A percentile compares a stretch with the other conserved stretches of the same genome.
Conservation (phyloP, 2,797 vertebrate genomes). For the Cossypha heuglini region DNA sequence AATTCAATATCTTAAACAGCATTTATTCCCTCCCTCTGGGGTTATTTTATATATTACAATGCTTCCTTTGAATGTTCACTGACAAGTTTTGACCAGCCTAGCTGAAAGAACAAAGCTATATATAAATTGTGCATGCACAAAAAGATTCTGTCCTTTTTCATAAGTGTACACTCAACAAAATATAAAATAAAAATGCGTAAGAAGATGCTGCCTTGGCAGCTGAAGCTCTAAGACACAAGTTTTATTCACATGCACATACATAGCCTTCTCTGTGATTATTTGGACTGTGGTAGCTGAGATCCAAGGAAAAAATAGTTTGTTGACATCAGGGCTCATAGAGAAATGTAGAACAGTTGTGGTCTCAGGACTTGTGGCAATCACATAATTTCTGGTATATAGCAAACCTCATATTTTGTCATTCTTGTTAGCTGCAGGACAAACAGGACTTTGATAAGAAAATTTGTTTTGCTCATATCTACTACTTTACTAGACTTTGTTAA, state of each 20-base stretch:
- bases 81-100: conserved; percentile 17
- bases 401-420: not conserved
- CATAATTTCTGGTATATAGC: not conserved
- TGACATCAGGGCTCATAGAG: not conserved
- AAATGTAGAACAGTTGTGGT: not conserved
- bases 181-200: not conserved
- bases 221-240: not conserved
- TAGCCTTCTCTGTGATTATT: not conserved
- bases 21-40: conserved; percentile 33
- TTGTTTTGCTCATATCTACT: not conserved
- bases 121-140: conserved; percentile 17
- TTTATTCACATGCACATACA: not conserved
- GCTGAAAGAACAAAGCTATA: conserved; percentile 36
- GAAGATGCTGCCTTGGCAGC: not conserved
- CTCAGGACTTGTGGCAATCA: not conserved
- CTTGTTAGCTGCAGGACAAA: not conserved
- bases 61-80: conserved; percentile 2
- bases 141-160: not conserved
- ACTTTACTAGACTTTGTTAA: not conserved
- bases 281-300: not conserved
- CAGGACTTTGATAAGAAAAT: not conserved
- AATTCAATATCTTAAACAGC: conserved; percentile 56
- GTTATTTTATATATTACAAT: conserved; percentile 36
- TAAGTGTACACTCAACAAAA: not conserved
- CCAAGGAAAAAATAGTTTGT: not conserved